Conservation (phyloP, 2,113 vertebrate species). For the Scytalopus superciliaris region DNA sequence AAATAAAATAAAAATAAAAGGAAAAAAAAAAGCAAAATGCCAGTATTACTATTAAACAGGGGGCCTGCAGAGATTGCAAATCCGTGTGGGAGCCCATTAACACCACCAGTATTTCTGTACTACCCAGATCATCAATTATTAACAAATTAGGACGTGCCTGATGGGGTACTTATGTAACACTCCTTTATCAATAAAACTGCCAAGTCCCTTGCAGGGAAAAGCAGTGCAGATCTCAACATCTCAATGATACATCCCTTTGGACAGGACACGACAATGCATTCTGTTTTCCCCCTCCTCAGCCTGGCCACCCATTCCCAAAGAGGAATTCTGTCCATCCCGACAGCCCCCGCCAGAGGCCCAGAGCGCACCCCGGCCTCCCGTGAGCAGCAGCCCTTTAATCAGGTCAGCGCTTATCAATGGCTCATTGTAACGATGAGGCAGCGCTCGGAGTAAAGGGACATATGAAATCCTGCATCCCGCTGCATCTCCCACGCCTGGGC, state of each 20-base stretch:
- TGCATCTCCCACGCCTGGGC: background rate
- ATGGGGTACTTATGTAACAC: conserved; percentile 19
- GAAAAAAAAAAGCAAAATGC: background rate
- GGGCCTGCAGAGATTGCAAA: background rate
- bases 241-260: background rate
- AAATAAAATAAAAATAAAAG: background rate
- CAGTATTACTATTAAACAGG: background rate
- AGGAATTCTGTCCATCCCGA: background rate
- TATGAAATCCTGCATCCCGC: background rate
- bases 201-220: background rate
- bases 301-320: background rate
- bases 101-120: background rate
- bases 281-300: background rate
- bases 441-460: fast-evolving
- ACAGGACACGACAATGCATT: background rate
- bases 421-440: background rate
- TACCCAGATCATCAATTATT: conserved; percentile 45
- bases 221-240: background rate
- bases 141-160: conserved; percentile 37
- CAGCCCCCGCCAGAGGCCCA: fast-evolving
- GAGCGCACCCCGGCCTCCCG: background rate
- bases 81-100: background rate
- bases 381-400: background rate
- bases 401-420: background rate
- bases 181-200: conserved; percentile 32